These are phyloP conservation scores for Pituophis catenifer DNA, from an alignment of 2,113 vertebrate genomes.

Conservation along the genomic window DNA sequence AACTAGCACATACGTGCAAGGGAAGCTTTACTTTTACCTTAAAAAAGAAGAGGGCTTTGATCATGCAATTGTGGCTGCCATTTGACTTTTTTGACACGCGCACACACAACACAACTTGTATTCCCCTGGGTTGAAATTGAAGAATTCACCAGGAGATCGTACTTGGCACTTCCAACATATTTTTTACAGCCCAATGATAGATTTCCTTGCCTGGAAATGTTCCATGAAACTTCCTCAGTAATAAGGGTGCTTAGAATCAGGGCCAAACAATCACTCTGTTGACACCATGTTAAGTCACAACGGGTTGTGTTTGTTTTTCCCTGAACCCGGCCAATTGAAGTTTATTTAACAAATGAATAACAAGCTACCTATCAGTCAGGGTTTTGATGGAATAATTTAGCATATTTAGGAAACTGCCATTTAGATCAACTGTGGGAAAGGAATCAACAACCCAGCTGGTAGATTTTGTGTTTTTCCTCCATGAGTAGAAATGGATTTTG, in stretches of 20 bases:
- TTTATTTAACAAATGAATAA: not conserved
- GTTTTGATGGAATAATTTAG: not conserved
- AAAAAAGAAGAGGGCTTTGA: not conserved
- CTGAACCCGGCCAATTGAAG: not conserved
- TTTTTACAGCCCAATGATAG: not conserved
- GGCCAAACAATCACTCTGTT: not conserved
- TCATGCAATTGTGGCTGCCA: not conserved
- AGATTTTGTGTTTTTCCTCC: not conserved
- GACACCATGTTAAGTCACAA: not conserved
- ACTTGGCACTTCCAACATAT: not conserved
- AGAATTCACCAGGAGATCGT: not conserved
- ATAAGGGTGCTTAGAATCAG: not conserved
- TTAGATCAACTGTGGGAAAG: not conserved
- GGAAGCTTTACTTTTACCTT: too few species aligned
- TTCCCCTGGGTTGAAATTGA: not conserved
- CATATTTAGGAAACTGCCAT: not conserved
- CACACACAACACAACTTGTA: not conserved
- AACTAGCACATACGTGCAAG: too few species aligned
- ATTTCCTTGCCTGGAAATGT: not conserved
- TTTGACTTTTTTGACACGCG: not conserved
- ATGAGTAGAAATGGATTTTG: not conserved
- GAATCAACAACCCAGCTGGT: not conserved
- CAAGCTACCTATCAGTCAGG: not conserved
- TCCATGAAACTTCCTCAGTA: not conserved
- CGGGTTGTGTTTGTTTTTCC: not conserved